A percentile compares a stretch with the other conserved stretches of the same genome.
Evolutionary conservation across 1,140 invertebrate species (phyloP).

Genomic region (Ostrea denselamellosa): DNA sequence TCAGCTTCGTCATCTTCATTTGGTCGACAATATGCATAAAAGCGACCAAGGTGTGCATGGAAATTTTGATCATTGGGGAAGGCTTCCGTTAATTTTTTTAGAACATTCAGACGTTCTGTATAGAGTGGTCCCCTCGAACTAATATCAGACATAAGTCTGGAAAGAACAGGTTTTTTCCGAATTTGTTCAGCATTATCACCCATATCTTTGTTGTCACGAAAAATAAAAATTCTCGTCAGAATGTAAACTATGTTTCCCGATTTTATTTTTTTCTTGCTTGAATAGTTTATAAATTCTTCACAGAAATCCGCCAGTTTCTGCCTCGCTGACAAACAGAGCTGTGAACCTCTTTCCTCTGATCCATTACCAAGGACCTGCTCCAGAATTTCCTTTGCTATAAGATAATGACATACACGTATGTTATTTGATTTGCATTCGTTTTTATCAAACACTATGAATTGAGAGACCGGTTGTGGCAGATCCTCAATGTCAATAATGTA

Average conservation of each 20-base stretch:
- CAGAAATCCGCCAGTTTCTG: conserved; percentile 52
- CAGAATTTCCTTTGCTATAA: conserved; percentile 67
- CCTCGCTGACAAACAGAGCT: conserved; percentile 44
- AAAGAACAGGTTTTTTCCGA: conserved; percentile 52
- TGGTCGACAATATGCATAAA: conserved; percentile 59
- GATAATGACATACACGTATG: conserved; percentile 62
- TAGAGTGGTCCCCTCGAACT: conserved; percentile 52
- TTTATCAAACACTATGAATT: conserved; percentile 57
- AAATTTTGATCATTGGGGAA: conserved; percentile 62
- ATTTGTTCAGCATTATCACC: conserved; percentile 54
- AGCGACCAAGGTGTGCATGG: conserved; percentile 58
- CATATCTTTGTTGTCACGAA: conserved; percentile 57
- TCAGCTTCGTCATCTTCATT: conserved; percentile 57
- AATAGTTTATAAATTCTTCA: conserved; percentile 59
- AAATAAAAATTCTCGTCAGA: conserved; percentile 62
- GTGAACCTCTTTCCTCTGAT: background rate
- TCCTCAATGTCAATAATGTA: conserved; percentile 47
- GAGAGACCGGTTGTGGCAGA: conserved; percentile 53
- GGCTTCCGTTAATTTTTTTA: conserved; percentile 55
- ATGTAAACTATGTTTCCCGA: conserved; percentile 54
- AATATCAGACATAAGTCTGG: conserved; percentile 58
- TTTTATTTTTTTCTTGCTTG: conserved; percentile 46
- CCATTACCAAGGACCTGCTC: conserved; percentile 56
- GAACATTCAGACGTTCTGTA: conserved; percentile 53
- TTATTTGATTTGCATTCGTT: conserved; percentile 52